phyloP scores from a whole-genome alignment of 2,888 invertebrate species.

The Actias luna region DNA sequence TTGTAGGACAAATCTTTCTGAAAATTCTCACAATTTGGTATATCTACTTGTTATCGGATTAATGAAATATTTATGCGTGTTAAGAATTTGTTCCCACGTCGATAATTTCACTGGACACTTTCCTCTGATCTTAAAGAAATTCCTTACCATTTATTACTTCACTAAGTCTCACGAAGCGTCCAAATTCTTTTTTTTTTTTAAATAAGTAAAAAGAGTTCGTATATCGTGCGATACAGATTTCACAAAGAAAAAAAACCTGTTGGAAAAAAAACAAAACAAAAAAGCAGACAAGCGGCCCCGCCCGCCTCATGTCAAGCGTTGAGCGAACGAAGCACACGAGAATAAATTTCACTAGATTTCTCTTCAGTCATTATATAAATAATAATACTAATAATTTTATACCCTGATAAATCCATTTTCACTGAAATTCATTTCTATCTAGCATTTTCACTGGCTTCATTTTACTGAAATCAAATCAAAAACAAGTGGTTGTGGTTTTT shows the following conservation, averaged over 20 bases:
- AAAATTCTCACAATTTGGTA: background rate
- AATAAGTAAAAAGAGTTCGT: constrained; percentile 53
- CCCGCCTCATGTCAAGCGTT: constrained; percentile 57
- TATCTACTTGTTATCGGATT: background rate
- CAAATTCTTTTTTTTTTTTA: constrained; percentile 30
- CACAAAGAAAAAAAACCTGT: constrained; percentile 50
- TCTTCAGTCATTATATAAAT: background rate
- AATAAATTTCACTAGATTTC: constrained; percentile 35
- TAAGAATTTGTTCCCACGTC: constrained; percentile 10
- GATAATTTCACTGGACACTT: constrained; percentile 16
- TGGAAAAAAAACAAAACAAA: constrained; percentile 43
- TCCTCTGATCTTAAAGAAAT: constrained; percentile 16
- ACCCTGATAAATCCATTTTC: too few species aligned
- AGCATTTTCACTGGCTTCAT: too few species aligned
- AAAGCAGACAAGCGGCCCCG: constrained; percentile 50
- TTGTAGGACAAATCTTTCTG: too few species aligned
- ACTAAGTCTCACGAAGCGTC: constrained; percentile 17
- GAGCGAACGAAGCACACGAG: constrained; percentile 29
- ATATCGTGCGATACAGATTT: constrained; percentile 74
- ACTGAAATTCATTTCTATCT: too few species aligned
- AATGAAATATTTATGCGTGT: background rate
- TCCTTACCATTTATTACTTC: constrained; percentile 27
- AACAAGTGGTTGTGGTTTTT: too few species aligned
- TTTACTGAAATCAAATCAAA: too few species aligned
- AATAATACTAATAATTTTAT: too few species aligned